Evolutionary conservation across 2,797 vertebrate genomes (phyloP).

Genomic region (Semaprochilodus insignis): DNA sequence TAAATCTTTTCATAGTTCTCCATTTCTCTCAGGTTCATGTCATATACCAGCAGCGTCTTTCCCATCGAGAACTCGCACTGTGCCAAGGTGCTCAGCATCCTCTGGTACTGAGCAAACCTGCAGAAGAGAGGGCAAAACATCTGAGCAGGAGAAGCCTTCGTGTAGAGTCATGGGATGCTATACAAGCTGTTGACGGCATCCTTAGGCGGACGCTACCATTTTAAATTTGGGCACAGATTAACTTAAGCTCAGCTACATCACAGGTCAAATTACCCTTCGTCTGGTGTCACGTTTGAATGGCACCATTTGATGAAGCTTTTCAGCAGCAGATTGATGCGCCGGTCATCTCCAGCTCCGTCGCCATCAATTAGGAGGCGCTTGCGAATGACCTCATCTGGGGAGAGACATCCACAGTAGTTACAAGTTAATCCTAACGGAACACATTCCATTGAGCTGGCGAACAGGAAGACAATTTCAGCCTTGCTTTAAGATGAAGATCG

Average conservation of each 20-base stretch:
- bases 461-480: no score
- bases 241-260: neutral
- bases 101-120: conserved; percentile 94
- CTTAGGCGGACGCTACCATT: neutral
- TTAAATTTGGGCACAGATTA: neutral
- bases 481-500: no score
- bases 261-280: conserved; percentile 86
- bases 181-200: neutral
- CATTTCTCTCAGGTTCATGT: conserved; percentile 99
- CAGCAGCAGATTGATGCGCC: conserved; percentile 92
- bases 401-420: neutral
- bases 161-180: neutral
- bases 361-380: conserved; percentile 97
- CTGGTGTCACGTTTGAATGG: conserved; percentile 86
- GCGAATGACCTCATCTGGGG: conserved; percentile 92
- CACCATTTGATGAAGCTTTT: conserved; percentile 99
- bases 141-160: neutral
- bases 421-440: neutral
- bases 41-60: conserved; percentile 95
- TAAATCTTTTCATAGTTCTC: conserved; percentile 98
- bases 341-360: conserved; percentile 96
- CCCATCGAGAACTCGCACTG: conserved; percentile 99
- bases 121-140: conserved; percentile 6
- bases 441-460: no score
- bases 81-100: conserved; percentile 92